A percentile compares a stretch with the other conserved stretches of the same genome.
Evolutionary conservation across 2,113 vertebrate genomes (phyloP).

Genomic region (Myiagra hebetior): DNA sequence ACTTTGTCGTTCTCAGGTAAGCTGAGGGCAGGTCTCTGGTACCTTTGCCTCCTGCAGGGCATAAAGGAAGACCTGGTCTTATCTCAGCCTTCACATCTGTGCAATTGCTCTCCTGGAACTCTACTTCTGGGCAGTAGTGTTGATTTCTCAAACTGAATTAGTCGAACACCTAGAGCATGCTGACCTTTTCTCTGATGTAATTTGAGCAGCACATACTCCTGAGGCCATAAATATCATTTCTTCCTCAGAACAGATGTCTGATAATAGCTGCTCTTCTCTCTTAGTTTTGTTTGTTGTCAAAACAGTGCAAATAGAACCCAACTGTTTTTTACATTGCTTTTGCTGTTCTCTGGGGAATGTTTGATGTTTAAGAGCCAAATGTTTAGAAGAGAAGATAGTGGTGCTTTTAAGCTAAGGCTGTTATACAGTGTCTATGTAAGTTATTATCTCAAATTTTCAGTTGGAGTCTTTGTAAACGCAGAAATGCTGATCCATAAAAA

Average conservation of each 20-base stretch:
- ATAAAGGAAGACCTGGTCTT: neutral
- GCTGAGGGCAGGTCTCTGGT: neutral
- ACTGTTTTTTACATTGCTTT: slow-evolving; percentile 18
- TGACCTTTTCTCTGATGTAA: slow-evolving; percentile 14
- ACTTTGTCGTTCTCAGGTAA: slow-evolving; percentile 93
- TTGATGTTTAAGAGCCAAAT: slow-evolving; percentile 29
- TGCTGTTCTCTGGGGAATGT: neutral
- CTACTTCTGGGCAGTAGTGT: neutral
- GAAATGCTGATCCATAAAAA: slow-evolving; percentile 7
- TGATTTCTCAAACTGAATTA: slow-evolving; percentile 27
- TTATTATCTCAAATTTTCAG: slow-evolving; percentile 6
- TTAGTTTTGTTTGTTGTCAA: slow-evolving; percentile 46
- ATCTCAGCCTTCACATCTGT: neutral
- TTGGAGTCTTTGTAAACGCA: neutral
- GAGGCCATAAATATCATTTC: slow-evolving; percentile 32
- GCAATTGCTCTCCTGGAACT: neutral
- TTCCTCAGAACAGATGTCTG: slow-evolving; percentile 42
- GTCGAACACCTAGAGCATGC: neutral
- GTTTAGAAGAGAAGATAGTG: slow-evolving; percentile 4
- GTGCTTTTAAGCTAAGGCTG: slow-evolving; percentile 11
- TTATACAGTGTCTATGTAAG: neutral
- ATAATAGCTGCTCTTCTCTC: slow-evolving; percentile 36
- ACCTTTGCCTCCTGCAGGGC: neutral
- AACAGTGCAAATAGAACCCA: slow-evolving; percentile 34
- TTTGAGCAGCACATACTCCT: slow-evolving; percentile 21